Conservation (phyloP, 2,113 vertebrate genomes). For the Phrynosoma platyrhinos region DNA sequence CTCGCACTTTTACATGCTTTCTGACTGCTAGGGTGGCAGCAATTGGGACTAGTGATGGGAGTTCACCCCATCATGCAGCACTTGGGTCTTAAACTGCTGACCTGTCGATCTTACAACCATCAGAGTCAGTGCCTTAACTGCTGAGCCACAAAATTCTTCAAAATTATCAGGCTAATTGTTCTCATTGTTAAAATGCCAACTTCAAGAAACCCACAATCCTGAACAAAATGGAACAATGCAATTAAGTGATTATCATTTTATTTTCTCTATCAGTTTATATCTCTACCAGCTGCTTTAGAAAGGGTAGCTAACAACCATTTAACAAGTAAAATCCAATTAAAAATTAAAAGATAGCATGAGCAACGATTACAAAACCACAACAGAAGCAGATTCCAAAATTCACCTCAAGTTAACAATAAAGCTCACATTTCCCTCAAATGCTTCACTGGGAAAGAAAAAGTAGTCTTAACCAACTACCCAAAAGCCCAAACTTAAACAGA, state of each 20-base stretch:
- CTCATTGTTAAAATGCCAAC: not conserved
- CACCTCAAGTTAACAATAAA: not conserved
- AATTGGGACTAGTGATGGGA: too few relatives aligned
- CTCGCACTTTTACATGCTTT: too few relatives aligned
- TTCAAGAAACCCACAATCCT: slow-evolving; percentile 10
- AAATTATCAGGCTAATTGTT: not conserved
- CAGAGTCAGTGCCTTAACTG: too few relatives aligned
- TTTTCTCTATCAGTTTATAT: slow-evolving; percentile 4
- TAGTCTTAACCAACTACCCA: not conserved
- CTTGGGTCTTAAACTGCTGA: too few relatives aligned
- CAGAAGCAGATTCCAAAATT: not conserved
- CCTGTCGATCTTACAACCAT: too few relatives aligned
- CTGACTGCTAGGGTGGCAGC: too few relatives aligned
- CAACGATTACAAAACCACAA: not conserved
- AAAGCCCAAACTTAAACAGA: not conserved
- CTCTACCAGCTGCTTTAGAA: slow-evolving; percentile 6
- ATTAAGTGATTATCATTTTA: slow-evolving; percentile 5
- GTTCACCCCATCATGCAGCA: too few relatives aligned
- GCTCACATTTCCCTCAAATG: not conserved
- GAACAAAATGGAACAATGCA: not conserved
- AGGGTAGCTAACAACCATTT: not conserved
- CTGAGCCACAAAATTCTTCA: not conserved
- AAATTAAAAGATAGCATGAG: not conserved
- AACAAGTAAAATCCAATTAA: not conserved
- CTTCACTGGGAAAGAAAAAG: not conserved